phyloP scores from a whole-genome alignment of 1,140 invertebrate species.

The Mylabris phalerata region DNA sequence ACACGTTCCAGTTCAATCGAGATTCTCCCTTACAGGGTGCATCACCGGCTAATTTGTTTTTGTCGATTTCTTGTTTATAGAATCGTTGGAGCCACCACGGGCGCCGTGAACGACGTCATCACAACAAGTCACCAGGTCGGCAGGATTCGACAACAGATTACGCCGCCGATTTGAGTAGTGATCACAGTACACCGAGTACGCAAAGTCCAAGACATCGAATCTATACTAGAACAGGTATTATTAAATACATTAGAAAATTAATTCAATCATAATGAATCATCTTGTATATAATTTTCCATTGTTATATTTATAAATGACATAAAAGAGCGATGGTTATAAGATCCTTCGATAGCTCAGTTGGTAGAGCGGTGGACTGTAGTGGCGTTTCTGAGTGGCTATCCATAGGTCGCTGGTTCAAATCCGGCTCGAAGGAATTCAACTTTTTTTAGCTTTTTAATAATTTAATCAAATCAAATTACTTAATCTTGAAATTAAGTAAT shows the following conservation, averaged over 20 bases:
- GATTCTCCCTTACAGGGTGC: too few relatives aligned
- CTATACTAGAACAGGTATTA: constrained; percentile 42
- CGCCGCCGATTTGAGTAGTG: constrained; percentile 64
- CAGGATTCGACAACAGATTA: constrained; percentile 55
- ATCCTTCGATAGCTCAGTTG: constrained; percentile 40
- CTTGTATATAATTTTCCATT: too few relatives aligned
- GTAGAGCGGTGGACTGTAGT: constrained; percentile 41
- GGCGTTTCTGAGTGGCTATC: constrained; percentile 23
- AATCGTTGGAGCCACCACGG: constrained; percentile 59
- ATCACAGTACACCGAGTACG: constrained; percentile 61
- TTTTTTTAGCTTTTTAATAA: neutral
- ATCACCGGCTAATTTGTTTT: too few relatives aligned
- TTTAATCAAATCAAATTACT: neutral
- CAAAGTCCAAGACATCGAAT: constrained; percentile 58
- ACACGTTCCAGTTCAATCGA: too few relatives aligned
- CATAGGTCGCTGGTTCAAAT: constrained; percentile 22
- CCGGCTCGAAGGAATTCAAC: constrained; percentile 13
- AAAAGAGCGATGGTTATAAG: neutral
- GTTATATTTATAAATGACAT: neutral
- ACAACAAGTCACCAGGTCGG: constrained; percentile 44
- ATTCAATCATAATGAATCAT: neutral
- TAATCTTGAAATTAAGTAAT: constrained; percentile 39
- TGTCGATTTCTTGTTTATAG: constrained; percentile 34
- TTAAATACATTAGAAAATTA: neutral
- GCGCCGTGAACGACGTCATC: constrained; percentile 53